phyloP scores from a whole-genome alignment of 2,797 vertebrate genomes.

The Nannoperca obscura region DNA sequence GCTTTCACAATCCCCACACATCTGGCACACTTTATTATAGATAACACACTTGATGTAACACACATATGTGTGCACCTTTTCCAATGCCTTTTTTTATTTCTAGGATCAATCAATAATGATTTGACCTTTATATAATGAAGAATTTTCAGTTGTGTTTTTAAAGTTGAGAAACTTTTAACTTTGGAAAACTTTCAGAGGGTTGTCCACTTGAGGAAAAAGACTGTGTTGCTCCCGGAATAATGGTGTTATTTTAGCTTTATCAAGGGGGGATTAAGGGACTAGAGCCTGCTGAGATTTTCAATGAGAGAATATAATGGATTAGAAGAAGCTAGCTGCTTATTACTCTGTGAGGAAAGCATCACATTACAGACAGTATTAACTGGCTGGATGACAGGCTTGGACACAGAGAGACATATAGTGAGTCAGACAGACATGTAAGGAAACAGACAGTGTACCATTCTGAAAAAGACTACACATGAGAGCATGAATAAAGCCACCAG shows the following conservation, averaged over 20 bases:
- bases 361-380: constrained; percentile 45
- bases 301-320: constrained; percentile 48
- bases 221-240: constrained; percentile 24
- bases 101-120: not conserved
- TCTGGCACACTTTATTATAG: constrained; percentile 2
- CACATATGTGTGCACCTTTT: not conserved
- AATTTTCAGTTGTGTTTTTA: constrained; percentile 4
- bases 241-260: constrained; percentile 43
- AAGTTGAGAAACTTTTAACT: constrained; percentile 19
- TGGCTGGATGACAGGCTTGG: constrained; percentile 16
- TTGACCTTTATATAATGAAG: constrained; percentile 13
- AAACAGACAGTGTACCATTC: constrained; percentile 5
- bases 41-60: too few species aligned
- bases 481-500: constrained; percentile 32
- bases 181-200: constrained; percentile 17
- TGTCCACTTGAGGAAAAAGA: constrained; percentile 17
- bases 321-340: constrained; percentile 56
- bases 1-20: constrained; percentile 11
- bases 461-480: constrained; percentile 12
- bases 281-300: constrained; percentile 40
- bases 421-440: constrained; percentile 16
- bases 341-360: constrained; percentile 39
- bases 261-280: constrained; percentile 36
- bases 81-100: constrained; percentile 5
- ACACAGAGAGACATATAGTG: constrained; percentile 21